phyloP scores from a whole-genome alignment of 2,113 vertebrate genomes.

The Etheostoma spectabile region DNA sequence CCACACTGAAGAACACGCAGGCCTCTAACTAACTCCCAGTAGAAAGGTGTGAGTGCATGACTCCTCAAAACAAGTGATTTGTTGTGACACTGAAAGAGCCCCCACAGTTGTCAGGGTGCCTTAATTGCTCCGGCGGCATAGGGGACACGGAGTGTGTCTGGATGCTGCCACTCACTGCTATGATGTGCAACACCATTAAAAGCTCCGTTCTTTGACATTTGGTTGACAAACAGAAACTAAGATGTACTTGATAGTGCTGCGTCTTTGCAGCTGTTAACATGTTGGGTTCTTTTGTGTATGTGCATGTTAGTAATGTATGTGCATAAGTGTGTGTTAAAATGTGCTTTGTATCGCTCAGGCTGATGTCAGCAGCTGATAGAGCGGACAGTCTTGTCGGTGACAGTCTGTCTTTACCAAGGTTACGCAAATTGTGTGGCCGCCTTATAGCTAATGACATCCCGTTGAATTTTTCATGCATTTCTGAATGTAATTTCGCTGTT shows the following conservation, averaged over 20 bases:
- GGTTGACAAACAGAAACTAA: slow-evolving; percentile 93
- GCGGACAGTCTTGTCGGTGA: slow-evolving; percentile 90
- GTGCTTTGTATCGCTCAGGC: slow-evolving; percentile 87
- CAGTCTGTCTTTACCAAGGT: slow-evolving; percentile 95
- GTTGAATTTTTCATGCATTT: slow-evolving; percentile 93
- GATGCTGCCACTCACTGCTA: slow-evolving; percentile 89
- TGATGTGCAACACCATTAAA: slow-evolving; percentile 91
- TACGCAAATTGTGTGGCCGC: slow-evolving; percentile 93
- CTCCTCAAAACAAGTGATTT: slow-evolving; percentile 81
- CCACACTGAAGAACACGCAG: slow-evolving; percentile 44
- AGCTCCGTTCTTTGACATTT: slow-evolving; percentile 91
- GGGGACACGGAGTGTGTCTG: slow-evolving; percentile 85
- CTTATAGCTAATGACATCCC: slow-evolving; percentile 91
- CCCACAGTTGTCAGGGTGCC: slow-evolving; percentile 74
- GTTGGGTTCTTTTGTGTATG: slow-evolving; percentile 84
- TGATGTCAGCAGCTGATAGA: slow-evolving; percentile 93
- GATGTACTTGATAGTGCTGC: slow-evolving; percentile 92
- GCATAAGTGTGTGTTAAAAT: slow-evolving; percentile 70
- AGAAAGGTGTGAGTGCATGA: slow-evolving; percentile 76
- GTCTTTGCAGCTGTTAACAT: slow-evolving; percentile 93
- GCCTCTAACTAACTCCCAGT: slow-evolving; percentile 72
- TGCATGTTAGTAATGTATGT: slow-evolving; percentile 47
- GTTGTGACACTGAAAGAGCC: slow-evolving; percentile 81
- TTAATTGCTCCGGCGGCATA: slow-evolving; percentile 83
- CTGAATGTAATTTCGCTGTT: slow-evolving; percentile 92